Evolutionary conservation across 2,888 invertebrate species (phyloP).

Genomic region (Drosophila kuntzei): DNA sequence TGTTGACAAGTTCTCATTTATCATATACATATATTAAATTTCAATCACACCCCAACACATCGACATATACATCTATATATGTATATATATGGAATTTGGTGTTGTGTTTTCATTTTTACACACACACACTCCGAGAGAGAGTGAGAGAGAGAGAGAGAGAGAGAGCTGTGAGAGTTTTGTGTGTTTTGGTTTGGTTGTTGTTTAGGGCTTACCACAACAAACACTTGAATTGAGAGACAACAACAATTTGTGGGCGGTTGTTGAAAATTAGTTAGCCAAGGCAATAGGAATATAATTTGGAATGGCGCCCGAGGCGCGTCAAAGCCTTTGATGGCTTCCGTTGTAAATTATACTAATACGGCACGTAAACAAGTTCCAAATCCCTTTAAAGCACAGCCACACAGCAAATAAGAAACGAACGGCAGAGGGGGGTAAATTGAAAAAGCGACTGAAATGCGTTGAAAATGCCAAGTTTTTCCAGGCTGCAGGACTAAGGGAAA

Average conservation of each 20-base stretch:
- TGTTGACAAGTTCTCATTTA: constrained; percentile 13
- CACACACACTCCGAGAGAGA: not conserved
- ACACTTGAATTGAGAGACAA: constrained; percentile 33
- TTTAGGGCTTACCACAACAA: constrained; percentile 30
- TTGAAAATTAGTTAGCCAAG: constrained; percentile 54
- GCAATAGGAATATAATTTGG: constrained; percentile 61
- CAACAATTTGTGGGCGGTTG: constrained; percentile 50
- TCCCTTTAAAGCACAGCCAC: constrained; percentile 64
- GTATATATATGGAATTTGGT: constrained; percentile 14
- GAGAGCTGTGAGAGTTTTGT: not conserved
- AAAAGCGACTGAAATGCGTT: constrained; percentile 47
- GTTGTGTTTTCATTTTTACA: constrained; percentile 29
- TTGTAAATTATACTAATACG: constrained; percentile 75
- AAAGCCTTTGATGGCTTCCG: constrained; percentile 73
- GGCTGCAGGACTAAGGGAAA: constrained; percentile 42
- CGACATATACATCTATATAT: not conserved
- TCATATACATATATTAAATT: constrained; percentile 13
- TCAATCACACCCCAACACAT: constrained; percentile 15
- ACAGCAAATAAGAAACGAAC: constrained; percentile 24
- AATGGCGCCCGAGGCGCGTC: constrained; percentile 62
- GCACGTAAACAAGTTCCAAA: constrained; percentile 76
- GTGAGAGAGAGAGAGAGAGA: not conserved
- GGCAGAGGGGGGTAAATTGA: constrained; percentile 61
- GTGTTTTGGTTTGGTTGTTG: constrained; percentile 16
- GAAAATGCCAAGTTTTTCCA: constrained; percentile 21